phyloP scores from a whole-genome alignment of 1,140 invertebrate genomes.

The Drosophila leontia region DNA sequence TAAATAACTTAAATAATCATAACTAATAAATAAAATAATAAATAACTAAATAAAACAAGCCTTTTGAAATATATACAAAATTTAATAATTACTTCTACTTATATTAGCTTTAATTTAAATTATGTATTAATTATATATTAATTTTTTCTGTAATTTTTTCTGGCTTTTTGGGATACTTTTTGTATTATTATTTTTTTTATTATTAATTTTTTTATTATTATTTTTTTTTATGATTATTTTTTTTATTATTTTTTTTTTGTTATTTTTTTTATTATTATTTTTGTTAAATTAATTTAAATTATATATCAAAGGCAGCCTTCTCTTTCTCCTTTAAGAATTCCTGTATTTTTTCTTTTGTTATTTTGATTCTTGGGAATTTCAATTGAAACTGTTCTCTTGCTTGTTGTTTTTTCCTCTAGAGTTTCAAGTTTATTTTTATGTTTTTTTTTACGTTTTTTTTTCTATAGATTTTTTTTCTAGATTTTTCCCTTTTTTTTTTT shows the following conservation, averaged over 20 bases:
- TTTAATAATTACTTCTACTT: no score
- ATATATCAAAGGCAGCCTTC: background rate
- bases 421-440: background rate
- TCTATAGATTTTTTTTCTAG: background rate
- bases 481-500: background rate
- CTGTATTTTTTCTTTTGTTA: background rate
- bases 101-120: background rate
- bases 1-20: no score
- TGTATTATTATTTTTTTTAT: no score
- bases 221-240: no score
- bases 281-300: background rate
- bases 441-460: background rate
- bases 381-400: conserved; percentile 4
- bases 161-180: no score
- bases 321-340: background rate
- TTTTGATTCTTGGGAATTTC: background rate
- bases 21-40: no score
- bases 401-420: background rate
- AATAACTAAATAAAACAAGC: background rate
- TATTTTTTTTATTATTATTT: no score
- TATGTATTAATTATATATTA: no score
- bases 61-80: background rate
- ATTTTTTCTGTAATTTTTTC: no score
- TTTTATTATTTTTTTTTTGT: no score
- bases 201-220: no score